Evolutionary conservation across 2,797 vertebrate genomes (phyloP).

Genomic region (Acanthurus lineatus): DNA sequence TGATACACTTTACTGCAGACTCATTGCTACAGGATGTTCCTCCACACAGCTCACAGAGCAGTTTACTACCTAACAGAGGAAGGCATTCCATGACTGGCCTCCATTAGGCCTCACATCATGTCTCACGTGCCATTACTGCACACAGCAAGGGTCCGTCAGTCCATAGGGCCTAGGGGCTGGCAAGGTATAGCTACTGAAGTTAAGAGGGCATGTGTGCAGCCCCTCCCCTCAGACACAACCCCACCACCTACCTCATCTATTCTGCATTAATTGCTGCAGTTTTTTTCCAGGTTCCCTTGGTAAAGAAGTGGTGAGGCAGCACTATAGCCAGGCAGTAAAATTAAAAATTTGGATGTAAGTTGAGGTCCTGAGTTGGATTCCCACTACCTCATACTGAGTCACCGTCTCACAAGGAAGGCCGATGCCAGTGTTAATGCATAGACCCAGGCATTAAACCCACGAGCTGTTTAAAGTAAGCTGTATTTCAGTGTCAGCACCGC

Average conservation of each 20-base stretch:
- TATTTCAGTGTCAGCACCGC: constrained; percentile 6
- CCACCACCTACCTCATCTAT: constrained; percentile 64
- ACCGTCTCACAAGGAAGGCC: constrained; percentile 46
- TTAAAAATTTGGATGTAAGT: constrained; percentile 50
- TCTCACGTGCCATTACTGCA: constrained; percentile 73
- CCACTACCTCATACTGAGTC: constrained; percentile 66
- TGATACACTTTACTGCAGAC: constrained; percentile 34
- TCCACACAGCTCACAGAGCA: constrained; percentile 40
- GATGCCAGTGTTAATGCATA: constrained; percentile 50
- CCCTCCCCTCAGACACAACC: constrained; percentile 54
- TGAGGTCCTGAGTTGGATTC: constrained; percentile 40
- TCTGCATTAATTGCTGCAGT: constrained; percentile 41
- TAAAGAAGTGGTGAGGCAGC: constrained; percentile 38
- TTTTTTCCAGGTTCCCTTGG: constrained; percentile 58
- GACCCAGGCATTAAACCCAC: constrained; percentile 30
- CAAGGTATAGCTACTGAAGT: constrained; percentile 55
- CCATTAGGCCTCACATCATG: constrained; percentile 76
- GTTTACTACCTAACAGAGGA: constrained; percentile 68
- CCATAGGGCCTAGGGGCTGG: constrained; percentile 58
- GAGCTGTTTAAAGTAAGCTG: constrained; percentile 13
- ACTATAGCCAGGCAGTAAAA: constrained; percentile 57
- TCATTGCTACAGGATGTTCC: constrained; percentile 57
- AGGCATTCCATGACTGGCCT: constrained; percentile 74
- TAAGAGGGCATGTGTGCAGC: constrained; percentile 28
- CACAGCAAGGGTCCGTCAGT: constrained; percentile 67